Evolutionary conservation across 2,888 invertebrate genomes (phyloP).

Genomic region (Aethes cnicana): DNA sequence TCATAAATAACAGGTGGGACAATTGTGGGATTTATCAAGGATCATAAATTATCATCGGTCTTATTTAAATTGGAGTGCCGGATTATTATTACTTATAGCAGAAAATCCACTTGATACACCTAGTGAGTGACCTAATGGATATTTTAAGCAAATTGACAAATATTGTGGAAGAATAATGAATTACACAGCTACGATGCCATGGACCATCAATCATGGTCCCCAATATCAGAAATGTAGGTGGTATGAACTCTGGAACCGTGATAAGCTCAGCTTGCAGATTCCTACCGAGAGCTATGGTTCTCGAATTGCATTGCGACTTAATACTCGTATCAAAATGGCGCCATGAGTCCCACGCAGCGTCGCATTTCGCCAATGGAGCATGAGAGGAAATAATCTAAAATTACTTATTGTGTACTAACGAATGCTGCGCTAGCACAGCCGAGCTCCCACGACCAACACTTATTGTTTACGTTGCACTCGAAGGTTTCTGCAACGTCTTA

Average conservation of each 20-base stretch:
- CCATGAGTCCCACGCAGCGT: constrained; percentile 48
- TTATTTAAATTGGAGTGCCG: too few relatives aligned
- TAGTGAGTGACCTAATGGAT: too few relatives aligned
- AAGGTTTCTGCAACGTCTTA: constrained; percentile 74
- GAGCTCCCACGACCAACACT: constrained; percentile 70
- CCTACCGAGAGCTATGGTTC: constrained; percentile 35
- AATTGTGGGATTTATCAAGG: too few relatives aligned
- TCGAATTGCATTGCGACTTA: constrained; percentile 37
- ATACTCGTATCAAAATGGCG: constrained; percentile 48
- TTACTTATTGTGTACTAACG: constrained; percentile 56
- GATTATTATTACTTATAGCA: too few relatives aligned
- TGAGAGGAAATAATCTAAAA: constrained; percentile 64
- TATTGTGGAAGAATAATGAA: too few relatives aligned
- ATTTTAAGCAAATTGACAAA: too few relatives aligned
- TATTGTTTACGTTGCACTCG: constrained; percentile 75
- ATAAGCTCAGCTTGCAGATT: constrained; percentile 27
- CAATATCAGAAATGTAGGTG: background rate
- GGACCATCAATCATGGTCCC: too few relatives aligned
- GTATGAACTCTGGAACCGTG: background rate
- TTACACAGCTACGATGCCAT: too few relatives aligned
- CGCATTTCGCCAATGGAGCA: constrained; percentile 63
- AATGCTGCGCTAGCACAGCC: constrained; percentile 55
- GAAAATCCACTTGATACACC: too few relatives aligned
- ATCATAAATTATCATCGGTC: too few relatives aligned
- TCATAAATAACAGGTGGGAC: too few relatives aligned